These are phyloP conservation scores for Eilema caniola DNA, from an alignment of 2,888 invertebrate genomes.

Conservation along the genomic window DNA sequence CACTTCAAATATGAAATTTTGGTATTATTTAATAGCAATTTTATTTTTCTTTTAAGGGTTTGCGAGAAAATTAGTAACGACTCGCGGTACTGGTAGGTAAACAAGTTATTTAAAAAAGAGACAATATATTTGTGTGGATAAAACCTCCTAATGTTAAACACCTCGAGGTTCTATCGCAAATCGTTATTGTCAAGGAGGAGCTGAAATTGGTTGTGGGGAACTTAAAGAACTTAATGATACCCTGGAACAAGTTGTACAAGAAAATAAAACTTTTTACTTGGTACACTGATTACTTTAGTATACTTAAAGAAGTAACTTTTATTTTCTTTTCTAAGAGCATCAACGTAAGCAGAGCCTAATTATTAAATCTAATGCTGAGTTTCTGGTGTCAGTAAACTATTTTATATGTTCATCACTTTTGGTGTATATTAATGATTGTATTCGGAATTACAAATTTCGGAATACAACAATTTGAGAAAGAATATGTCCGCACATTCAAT, in stretches of 20 bases:
- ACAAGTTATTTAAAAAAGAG: too few species aligned
- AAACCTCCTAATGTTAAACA: slow-evolving; percentile 46
- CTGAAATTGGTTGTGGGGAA: neutral
- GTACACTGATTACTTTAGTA: neutral
- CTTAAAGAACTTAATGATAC: neutral
- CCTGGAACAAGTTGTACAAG: neutral
- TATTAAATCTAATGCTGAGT: neutral
- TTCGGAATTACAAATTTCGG: neutral
- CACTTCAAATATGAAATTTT: too few species aligned
- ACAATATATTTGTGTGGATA: too few species aligned
- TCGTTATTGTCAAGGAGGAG: slow-evolving; percentile 28
- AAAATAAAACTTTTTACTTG: neutral
- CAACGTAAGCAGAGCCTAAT: neutral
- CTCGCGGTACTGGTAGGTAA: too few species aligned
- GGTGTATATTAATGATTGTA: neutral
- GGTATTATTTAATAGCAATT: too few species aligned
- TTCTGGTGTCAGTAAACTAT: neutral
- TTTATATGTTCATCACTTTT: too few species aligned
- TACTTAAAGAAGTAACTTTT: neutral
- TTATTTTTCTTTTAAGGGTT: too few species aligned
- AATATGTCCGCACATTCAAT: neutral
- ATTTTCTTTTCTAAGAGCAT: neutral
- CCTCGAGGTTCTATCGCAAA: slow-evolving; percentile 53
- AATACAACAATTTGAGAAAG: neutral
- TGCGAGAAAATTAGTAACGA: too few species aligned